A percentile compares a stretch with the other conserved stretches of the same genome.
These are phyloP conservation scores for Tragulus kanchil DNA, from an alignment of 2,113 vertebrate genomes.

Conservation along the genomic window DNA sequence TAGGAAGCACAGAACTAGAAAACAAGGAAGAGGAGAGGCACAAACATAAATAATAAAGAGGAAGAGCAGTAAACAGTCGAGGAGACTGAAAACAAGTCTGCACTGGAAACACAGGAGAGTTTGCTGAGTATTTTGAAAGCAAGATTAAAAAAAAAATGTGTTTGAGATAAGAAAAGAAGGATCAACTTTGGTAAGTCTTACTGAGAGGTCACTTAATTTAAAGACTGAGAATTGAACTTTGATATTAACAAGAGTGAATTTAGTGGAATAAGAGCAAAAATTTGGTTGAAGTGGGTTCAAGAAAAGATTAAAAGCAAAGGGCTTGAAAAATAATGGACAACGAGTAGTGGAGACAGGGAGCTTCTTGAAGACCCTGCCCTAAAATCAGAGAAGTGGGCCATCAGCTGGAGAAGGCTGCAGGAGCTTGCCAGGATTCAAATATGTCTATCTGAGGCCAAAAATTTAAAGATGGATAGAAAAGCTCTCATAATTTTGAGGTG, in stretches of 20 bases:
- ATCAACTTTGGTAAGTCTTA: neutral
- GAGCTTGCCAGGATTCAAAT: neutral
- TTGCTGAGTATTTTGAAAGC: neutral
- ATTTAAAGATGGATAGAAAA: neutral
- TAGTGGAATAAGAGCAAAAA: neutral
- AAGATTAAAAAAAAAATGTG: neutral
- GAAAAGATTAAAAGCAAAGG: neutral
- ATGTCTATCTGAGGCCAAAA: neutral
- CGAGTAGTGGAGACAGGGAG: neutral
- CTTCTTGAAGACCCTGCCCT: neutral
- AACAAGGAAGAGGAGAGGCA: neutral
- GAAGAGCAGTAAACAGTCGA: neutral
- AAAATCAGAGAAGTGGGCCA: neutral
- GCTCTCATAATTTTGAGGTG: neutral
- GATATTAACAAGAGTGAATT: neutral
- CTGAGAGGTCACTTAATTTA: neutral
- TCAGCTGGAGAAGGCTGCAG: neutral
- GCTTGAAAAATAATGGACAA: neutral
- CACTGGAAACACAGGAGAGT: neutral
- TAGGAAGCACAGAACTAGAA: neutral
- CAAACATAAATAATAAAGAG: neutral
- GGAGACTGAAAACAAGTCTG: neutral
- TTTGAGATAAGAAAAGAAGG: neutral
- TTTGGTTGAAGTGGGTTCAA: neutral
- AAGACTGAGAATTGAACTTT: neutral